phyloP scores from a whole-genome alignment of 2,113 vertebrate genomes.

The Oreochromis aureus region DNA sequence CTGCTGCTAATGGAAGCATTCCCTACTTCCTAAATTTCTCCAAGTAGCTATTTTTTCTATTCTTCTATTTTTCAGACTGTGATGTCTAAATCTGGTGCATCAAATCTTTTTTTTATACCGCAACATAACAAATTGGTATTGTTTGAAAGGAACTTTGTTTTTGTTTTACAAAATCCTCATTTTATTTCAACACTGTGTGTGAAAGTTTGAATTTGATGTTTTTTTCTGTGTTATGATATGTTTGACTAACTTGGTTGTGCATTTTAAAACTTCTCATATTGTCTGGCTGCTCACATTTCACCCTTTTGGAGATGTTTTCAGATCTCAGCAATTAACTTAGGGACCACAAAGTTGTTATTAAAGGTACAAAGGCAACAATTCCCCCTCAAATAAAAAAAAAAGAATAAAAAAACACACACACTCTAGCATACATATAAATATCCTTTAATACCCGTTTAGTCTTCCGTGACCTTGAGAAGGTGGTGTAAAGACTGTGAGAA shows the following conservation, averaged over 20 bases:
- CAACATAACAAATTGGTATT: not conserved
- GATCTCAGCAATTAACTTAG: not conserved
- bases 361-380: not conserved
- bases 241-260: not conserved
- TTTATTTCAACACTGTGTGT: not conserved
- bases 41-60: not conserved
- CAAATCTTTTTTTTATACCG: not conserved
- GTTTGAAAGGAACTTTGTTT: not conserved
- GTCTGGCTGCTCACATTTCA: not conserved
- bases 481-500: conserved; percentile 17
- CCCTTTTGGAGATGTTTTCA: not conserved
- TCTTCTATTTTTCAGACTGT: not conserved
- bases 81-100: not conserved
- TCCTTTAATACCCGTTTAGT: not conserved
- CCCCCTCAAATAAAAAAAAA: not conserved
- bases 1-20: not conserved
- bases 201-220: not conserved
- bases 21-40: not conserved
- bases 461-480: not conserved
- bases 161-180: not conserved
- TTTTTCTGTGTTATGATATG: not conserved
- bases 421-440: not conserved
- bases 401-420: not conserved
- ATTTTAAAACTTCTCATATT: not conserved
- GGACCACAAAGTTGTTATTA: not conserved